Evolutionary conservation across 2,888 invertebrate genomes (phyloP).

Genomic region (Proisotoma minuta): DNA sequence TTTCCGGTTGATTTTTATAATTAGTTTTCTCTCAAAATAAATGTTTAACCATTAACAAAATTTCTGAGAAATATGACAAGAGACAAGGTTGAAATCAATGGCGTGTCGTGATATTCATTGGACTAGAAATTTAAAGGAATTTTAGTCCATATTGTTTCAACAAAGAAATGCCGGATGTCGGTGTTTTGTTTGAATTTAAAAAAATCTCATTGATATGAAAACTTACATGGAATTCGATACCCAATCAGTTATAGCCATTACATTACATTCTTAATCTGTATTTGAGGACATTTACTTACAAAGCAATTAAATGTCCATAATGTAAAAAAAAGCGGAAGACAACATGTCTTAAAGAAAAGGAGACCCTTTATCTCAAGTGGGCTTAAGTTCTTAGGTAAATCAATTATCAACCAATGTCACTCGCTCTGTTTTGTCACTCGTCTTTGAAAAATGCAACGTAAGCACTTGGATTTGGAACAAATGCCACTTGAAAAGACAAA

Average conservation of each 20-base stretch:
- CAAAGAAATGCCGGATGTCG: too few species aligned
- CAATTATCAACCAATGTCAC: neutral
- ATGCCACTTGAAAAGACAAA: neutral
- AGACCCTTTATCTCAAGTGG: too few species aligned
- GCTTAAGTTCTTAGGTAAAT: neutral
- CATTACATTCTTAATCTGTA: too few species aligned
- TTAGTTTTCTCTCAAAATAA: neutral
- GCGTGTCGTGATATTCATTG: neutral
- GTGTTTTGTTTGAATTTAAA: too few species aligned
- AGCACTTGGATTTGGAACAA: neutral
- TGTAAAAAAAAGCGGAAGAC: neutral
- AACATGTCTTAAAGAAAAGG: neutral
- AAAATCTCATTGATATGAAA: too few species aligned
- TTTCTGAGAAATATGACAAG: neutral
- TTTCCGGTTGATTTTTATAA: neutral
- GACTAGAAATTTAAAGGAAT: too few species aligned
- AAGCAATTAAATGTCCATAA: neutral
- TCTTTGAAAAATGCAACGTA: neutral
- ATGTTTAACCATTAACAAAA: neutral
- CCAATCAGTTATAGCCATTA: too few species aligned
- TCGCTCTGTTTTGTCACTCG: neutral
- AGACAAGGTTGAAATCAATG: neutral
- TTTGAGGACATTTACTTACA: too few species aligned
- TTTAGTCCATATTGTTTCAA: too few species aligned
- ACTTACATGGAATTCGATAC: too few species aligned